Evolutionary conservation across 2,113 vertebrate species (phyloP).

Genomic region (Callionymus lyra): DNA sequence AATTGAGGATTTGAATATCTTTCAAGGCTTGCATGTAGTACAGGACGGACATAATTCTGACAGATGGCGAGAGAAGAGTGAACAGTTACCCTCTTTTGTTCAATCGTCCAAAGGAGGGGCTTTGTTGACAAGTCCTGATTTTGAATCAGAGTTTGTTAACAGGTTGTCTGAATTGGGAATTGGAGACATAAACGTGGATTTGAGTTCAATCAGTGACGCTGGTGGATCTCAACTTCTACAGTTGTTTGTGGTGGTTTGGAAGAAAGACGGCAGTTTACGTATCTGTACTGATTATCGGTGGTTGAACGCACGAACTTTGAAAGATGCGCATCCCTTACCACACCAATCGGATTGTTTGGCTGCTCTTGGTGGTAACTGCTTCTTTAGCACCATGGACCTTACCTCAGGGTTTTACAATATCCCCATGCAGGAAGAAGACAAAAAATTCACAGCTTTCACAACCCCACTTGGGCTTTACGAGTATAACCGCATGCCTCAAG

Average conservation of each 20-base stretch:
- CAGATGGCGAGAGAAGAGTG: too few species aligned
- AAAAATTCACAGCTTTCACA: conserved; percentile 2
- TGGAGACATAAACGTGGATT: too few species aligned
- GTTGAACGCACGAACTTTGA: not conserved
- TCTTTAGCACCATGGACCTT: conserved; percentile 13
- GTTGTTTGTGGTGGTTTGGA: not conserved
- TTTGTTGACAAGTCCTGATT: too few species aligned
- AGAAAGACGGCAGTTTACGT: not conserved
- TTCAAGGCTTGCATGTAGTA: too few species aligned
- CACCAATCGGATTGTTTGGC: conserved; percentile 5
- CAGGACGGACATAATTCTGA: too few species aligned
- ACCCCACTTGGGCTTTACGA: not conserved
- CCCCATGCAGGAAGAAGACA: conserved; percentile 1
- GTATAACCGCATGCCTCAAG: conserved; percentile 4
- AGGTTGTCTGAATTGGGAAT: too few species aligned
- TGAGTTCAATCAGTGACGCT: too few species aligned
- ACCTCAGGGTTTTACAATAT: conserved; percentile 8
- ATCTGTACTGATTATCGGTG: not conserved
- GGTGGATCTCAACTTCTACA: too few species aligned
- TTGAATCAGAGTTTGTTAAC: too few species aligned
- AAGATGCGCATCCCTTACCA: not conserved
- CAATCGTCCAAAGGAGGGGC: too few species aligned
- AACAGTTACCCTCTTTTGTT: too few species aligned
- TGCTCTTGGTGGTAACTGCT: conserved; percentile 3
- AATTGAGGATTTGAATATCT: too few species aligned